Evolutionary conservation across 2,888 invertebrate species (phyloP).

Genomic region (Agonopterix subpropinquella): DNA sequence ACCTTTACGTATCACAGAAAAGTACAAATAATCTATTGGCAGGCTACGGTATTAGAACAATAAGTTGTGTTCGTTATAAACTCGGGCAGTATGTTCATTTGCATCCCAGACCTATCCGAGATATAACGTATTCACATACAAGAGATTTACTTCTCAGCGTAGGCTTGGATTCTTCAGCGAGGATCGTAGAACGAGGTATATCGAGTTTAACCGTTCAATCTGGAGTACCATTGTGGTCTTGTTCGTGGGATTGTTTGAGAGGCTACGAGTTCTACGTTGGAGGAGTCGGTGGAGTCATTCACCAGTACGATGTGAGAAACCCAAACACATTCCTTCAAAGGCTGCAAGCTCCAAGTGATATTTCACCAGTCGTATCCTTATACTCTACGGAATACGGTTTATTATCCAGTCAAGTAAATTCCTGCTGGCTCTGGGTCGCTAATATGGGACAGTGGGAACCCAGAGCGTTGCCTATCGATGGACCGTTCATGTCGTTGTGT

Average conservation of each 20-base stretch:
- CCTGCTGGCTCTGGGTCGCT: constrained; percentile 80
- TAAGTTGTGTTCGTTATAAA: constrained; percentile 80
- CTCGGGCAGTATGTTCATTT: constrained; percentile 81
- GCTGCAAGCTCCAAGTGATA: constrained; percentile 69
- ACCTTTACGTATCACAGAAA: constrained; percentile 85
- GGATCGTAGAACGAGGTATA: constrained; percentile 80
- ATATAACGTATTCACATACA: constrained; percentile 81
- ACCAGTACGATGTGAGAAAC: constrained; percentile 85
- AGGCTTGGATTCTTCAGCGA: constrained; percentile 85
- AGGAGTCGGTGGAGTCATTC: constrained; percentile 83
- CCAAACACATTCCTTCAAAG: constrained; percentile 57
- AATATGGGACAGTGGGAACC: constrained; percentile 54
- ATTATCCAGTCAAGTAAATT: constrained; percentile 83
- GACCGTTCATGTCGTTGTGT: constrained; percentile 84
- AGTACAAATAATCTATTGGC: constrained; percentile 82
- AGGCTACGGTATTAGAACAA: constrained; percentile 87
- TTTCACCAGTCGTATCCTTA: constrained; percentile 82
- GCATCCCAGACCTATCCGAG: constrained; percentile 86
- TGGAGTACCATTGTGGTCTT: constrained; percentile 87
- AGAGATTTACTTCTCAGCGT: constrained; percentile 84
- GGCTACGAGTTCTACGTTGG: constrained; percentile 85
- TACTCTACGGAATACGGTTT: constrained; percentile 78
- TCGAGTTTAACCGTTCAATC: constrained; percentile 69
- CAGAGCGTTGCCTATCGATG: constrained; percentile 77
- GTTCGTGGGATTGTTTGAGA: constrained; percentile 85